Percentiles rank a stretch among this genome's conserved stretches.
Evolutionary conservation across 2,797 vertebrate species (phyloP).

Genomic region (Mormyrops attenuatus): DNA sequence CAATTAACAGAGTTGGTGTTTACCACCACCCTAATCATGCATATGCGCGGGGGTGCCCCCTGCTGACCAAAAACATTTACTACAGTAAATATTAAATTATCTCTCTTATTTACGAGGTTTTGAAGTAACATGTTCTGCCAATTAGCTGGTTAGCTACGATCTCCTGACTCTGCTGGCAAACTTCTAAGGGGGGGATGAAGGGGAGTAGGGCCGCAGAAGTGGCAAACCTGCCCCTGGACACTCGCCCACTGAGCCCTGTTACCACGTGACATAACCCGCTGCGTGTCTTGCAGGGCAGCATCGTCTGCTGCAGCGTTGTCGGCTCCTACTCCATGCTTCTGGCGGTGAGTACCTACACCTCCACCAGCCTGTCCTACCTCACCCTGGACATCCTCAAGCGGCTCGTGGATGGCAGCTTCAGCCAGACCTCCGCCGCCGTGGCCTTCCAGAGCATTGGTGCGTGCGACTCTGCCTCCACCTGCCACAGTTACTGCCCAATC

Average conservation of each 20-base stretch:
- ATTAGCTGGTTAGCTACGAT: neutral
- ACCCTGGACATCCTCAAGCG: constrained; percentile 81
- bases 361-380: constrained; percentile 85
- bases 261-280: neutral
- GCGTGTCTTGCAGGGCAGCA: constrained; percentile 72
- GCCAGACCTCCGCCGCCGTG: constrained; percentile 64
- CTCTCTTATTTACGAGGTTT: neutral
- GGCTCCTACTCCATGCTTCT: constrained; percentile 77
- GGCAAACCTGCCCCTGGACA: neutral
- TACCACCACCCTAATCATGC: neutral
- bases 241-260: neutral
- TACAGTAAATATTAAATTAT: neutral
- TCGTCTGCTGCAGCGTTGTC: constrained; percentile 70
- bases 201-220: neutral
- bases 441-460: constrained; percentile 83
- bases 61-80: neutral
- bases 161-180: neutral
- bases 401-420: constrained; percentile 73
- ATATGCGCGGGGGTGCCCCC: too few relatives aligned
- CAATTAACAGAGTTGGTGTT: neutral
- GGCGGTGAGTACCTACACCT: constrained; percentile 71
- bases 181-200: neutral
- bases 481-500: neutral
- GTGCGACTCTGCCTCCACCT: constrained; percentile 45
- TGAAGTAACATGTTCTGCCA: neutral